Evolutionary conservation across 2,888 invertebrate species (phyloP), one percentile per base, ranked within the genome.

Genomic region (Tinea pellionella): DNA sequence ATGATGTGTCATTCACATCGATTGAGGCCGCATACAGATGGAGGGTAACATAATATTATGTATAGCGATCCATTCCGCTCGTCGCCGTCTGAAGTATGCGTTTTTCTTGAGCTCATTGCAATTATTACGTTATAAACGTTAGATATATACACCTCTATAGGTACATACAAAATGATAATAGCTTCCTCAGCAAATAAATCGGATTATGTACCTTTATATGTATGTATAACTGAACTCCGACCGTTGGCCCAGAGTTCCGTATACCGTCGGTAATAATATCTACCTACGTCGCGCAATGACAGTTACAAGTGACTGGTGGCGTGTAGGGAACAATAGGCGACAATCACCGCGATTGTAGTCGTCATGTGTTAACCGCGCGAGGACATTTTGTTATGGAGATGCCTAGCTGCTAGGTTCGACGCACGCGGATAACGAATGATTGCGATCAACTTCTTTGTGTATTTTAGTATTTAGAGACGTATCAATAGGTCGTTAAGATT

Each of bases 1-100:
- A 86, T 81, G 79, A 80, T 73, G 74, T 85, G 83, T 84, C 83
- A 79, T 82, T 85, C 81, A 79, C 81, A 77, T 80, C 78, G 78
- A 81, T 79, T 80, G 81, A 80, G 81, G 82, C 72, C 80, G 78
- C 80, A 80, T 82, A 78, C 75, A 73, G 80, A 81, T 80, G 76
- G 65, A 72, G 70, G 67, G 68, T 76, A 12, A 13, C 24, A 16
- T 43, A 43, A 78, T 73, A 77, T 82, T 71, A 80, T 80, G 77
- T 78, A 47, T 47, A 16, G 15, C 47, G 4, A 80, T 69, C 51
- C 66, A 67, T 82, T 76, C 24, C 24, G 24, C 24, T 24, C 6
- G 24, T 24, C 24, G 24, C 24, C 24, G 24, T 24, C 24, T 24
- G 2, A 24, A 24, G 24, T 24, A 24, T 75, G 76, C 71, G 69